Evolutionary conservation across 1,140 invertebrate species (phyloP).

Genomic region (Cotesia chilonis): DNA sequence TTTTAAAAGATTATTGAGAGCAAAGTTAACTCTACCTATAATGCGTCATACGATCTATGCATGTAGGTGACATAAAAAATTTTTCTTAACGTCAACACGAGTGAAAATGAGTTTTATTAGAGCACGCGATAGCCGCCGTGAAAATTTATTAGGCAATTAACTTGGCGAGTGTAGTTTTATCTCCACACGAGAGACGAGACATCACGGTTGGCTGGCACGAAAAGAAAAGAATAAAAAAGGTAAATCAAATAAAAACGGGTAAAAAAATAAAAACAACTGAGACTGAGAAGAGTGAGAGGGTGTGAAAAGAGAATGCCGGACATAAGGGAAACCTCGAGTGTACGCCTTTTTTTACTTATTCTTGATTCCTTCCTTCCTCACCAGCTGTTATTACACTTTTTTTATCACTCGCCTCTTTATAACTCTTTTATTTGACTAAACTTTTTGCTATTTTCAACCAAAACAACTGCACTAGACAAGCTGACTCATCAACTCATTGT

Average conservation of each 20-base stretch:
- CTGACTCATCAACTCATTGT: constrained; percentile 16
- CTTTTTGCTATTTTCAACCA: not conserved
- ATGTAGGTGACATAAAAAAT: not conserved
- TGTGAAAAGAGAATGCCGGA: constrained; percentile 2
- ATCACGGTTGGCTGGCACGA: constrained; percentile 2
- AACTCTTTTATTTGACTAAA: not conserved
- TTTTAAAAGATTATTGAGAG: too few species aligned
- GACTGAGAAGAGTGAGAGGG: not conserved
- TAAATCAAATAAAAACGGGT: not conserved
- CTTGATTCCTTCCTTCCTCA: not conserved
- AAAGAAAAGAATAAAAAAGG: not conserved
- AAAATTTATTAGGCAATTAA: constrained; percentile 25
- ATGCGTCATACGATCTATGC: too few species aligned
- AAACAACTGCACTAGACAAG: not conserved
- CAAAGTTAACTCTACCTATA: too few species aligned
- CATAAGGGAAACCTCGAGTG: constrained; percentile 4
- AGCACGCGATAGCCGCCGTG: constrained; percentile 12
- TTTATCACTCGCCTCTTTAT: not conserved
- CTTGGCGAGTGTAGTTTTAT: constrained; percentile 19
- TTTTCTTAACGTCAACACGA: not conserved
- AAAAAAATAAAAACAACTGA: not conserved
- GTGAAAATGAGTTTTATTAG: constrained; percentile 24
- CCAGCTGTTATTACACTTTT: constrained; percentile 13
- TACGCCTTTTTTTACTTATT: not conserved
- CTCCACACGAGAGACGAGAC: constrained; percentile 19